Evolutionary conservation across 2,113 vertebrate species (phyloP).

Genomic region (Leucosticte australis): DNA sequence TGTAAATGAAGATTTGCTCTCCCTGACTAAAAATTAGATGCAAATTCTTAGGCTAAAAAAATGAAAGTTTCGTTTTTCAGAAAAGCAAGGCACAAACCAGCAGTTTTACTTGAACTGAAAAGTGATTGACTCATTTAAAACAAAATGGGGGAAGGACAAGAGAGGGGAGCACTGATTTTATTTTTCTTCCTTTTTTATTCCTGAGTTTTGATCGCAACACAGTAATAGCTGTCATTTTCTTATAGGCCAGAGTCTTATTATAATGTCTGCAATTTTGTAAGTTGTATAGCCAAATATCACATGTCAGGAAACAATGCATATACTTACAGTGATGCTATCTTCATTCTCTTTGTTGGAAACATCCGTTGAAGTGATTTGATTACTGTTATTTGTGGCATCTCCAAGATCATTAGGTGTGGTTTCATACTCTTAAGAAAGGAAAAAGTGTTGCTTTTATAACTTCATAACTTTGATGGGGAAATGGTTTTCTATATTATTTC

Average conservation of each 20-base stretch:
- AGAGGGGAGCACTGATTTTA: neutral
- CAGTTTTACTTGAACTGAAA: neutral
- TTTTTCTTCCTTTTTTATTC: neutral
- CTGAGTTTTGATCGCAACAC: neutral
- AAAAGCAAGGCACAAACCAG: neutral
- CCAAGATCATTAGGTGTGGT: constrained; percentile 75
- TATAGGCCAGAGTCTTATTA: neutral
- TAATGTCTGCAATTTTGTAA: neutral
- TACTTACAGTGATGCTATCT: constrained; percentile 93
- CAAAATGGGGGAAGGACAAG: neutral
- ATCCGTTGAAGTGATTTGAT: constrained; percentile 73
- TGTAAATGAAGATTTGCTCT: neutral
- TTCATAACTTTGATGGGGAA: neutral
- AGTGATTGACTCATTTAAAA: neutral
- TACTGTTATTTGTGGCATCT: constrained; percentile 78
- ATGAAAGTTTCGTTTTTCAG: neutral
- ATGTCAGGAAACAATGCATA: neutral
- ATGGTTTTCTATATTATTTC: neutral
- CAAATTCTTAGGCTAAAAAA: neutral
- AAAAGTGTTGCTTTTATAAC: constrained; percentile 15
- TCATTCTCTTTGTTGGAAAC: constrained; percentile 78
- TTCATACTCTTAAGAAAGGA: constrained; percentile 79
- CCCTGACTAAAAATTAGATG: neutral
- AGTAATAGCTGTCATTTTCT: neutral
- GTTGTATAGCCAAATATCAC: neutral